Evolutionary conservation across 2,888 invertebrate species (phyloP), one percentile per base, ranked within the genome.

Genomic region (Eulithis testata): DNA sequence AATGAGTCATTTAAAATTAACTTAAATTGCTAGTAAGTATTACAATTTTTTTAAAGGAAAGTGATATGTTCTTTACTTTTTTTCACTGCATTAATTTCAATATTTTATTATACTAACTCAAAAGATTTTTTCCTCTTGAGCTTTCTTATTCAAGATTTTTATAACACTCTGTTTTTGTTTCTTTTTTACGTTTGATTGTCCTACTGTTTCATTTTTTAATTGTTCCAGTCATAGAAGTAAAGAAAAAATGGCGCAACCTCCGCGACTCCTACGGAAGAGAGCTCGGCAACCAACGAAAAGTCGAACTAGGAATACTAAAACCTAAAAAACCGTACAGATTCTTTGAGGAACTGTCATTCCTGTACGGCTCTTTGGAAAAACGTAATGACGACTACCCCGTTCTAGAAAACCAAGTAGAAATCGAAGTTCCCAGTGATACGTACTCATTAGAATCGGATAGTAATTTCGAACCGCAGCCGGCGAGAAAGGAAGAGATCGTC

Each of bases 201-300:
- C 21, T 21, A 21, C 21, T 21, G 21, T 21, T 21, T 21, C 21
- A 21, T 1, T 21, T 21, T 21, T 21, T 1, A 21, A 31, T 31
- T 31, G 9, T 54, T 59, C 11, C 27, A 68, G 65, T n/a, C 8
- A 54, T 53, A 3, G 65, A 67, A 53, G 56, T 63, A 2, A 67
- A 65, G 56, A 68, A 62, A 14, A 64, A 63, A 60, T 66, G 68
- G 65, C 62, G 63, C 0, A 68, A 60, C n/a, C 45, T 63, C 3
- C 60, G 60, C 12, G 64, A 64, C 59, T 40, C 63, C 2, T 64
- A 49, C 40, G 63, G 58, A 2, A 12, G 57, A 31, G 63, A 64
- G n/a, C 57, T 60, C 11, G 51, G 21, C 12, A 60, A 45, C 9
- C 47, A 47, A 21, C 31, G 56, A 5, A 45, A 60, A n/a, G 56